phyloP scores from a whole-genome alignment of 2,113 vertebrate species.

The Caranx ignobilis region DNA sequence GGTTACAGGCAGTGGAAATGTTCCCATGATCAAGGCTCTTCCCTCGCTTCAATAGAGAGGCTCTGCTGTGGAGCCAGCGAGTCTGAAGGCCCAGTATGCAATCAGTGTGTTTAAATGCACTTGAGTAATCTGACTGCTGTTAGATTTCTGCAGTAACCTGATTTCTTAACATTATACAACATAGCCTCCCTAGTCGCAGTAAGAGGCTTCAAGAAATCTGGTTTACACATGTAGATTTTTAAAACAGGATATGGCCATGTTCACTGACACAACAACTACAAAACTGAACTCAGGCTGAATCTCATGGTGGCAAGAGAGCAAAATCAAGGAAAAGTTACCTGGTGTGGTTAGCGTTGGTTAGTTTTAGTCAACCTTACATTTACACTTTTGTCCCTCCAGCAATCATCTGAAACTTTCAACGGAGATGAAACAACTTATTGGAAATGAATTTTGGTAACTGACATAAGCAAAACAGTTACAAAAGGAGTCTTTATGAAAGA shows the following conservation, averaged over 20 bases:
- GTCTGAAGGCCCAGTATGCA: background rate
- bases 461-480: too few relatives aligned
- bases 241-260: background rate
- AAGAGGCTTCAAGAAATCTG: background rate
- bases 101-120: background rate
- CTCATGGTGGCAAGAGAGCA: too few relatives aligned
- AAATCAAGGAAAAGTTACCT: too few relatives aligned
- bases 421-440: too few relatives aligned
- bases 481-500: too few relatives aligned
- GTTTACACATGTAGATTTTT: background rate
- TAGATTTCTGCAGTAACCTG: background rate
- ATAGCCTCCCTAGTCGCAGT: background rate
- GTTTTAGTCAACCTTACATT: too few relatives aligned
- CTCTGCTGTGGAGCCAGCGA: background rate
- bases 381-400: too few relatives aligned
- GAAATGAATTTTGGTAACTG: too few relatives aligned
- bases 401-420: too few relatives aligned
- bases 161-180: background rate
- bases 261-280: background rate
- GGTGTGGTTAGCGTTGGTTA: too few relatives aligned
- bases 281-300: too few relatives aligned
- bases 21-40: background rate
- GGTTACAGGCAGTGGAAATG: constrained; percentile 3
- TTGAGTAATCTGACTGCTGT: background rate
- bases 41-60: background rate